Base-by-base conservation (phyloP, 2,797 vertebrate species). In the Erpetoichthys calabaricus region DNA sequence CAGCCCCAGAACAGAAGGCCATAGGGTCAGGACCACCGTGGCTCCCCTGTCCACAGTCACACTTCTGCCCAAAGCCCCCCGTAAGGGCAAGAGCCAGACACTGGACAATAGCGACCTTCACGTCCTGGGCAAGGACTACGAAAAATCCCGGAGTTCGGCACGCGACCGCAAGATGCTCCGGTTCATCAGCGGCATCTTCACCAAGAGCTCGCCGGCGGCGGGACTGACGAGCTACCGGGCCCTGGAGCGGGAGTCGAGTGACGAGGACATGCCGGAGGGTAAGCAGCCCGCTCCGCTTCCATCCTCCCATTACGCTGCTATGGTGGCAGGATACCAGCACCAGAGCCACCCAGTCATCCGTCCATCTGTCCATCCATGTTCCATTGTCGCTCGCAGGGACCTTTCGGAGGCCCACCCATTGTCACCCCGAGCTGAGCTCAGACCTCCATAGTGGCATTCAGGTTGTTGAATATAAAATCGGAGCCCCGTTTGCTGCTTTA, bases 141-240 rank as follows among this genome's bases (percentile, higher is more conserved):
- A 74, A 42, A 42, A n/a, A 41, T 41, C 61, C 64, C 62, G 53
- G 58, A 85, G 84, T 61, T 85, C 88, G 5, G 76, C 78, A 1
- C 91, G 91, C 42, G 93, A 97, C 82, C 82, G 91, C 49, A 97
- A 95, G 76, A 97, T 97, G 94, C 86, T 96, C 45, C 92, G 92
- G 80, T 94, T 95, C 79, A 97, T 96, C 82, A 97, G 94, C 45
- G 92, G 92, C 57, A 97, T 96, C 75, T 97, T 97, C 79, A 84
- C 90, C 59, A 96, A 96, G 81, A 94, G 89, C 79, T 85, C 81
- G 0, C 83, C 84, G 0, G 80, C 80, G 52, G 74, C 85, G 42
- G 82, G 80, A 0, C 76, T 86, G 1, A 80, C 85, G 3, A 80
- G 85, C 62, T 81, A 73, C 72, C 41, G 76, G 56, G 64, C 82